These are phyloP conservation scores for Elephas maximus DNA, from an alignment of 2,113 vertebrate genomes.

Conservation along the genomic window DNA sequence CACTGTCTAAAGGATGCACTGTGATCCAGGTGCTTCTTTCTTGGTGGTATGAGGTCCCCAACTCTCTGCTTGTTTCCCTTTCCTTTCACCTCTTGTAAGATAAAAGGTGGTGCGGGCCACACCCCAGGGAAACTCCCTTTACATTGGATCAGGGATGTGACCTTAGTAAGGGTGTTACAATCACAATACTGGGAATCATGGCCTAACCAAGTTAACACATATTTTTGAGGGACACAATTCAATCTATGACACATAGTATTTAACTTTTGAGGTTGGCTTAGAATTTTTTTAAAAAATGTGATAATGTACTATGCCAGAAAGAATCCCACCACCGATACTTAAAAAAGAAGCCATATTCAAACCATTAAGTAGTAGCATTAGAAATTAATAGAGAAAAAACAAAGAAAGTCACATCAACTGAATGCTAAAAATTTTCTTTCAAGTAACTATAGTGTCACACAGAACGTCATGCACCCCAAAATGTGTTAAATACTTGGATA, in stretches of 20 bases:
- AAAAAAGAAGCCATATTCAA: neutral
- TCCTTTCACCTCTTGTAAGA: too few relatives aligned
- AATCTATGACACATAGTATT: neutral
- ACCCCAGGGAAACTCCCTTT: too few relatives aligned
- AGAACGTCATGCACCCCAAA: neutral
- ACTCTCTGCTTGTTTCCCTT: too few relatives aligned
- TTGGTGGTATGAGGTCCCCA: too few relatives aligned
- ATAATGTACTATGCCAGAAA: neutral
- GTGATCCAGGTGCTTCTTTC: too few relatives aligned
- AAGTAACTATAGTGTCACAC: neutral
- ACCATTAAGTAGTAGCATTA: neutral
- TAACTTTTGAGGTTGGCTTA: neutral
- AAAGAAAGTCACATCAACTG: neutral
- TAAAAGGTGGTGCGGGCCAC: too few relatives aligned
- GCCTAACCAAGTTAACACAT: too few relatives aligned
- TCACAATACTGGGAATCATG: too few relatives aligned
- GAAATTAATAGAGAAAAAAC: conserved; percentile 2
- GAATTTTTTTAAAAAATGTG: neutral
- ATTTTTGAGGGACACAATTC: too few relatives aligned
- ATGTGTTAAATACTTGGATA: neutral
- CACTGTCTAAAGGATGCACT: too few relatives aligned
- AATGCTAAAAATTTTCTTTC: neutral
- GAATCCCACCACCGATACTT: neutral
- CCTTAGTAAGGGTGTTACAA: too few relatives aligned
- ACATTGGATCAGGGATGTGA: too few relatives aligned